phyloP scores from a whole-genome alignment of 2,113 vertebrate species.

The Oryzias celebensis region DNA sequence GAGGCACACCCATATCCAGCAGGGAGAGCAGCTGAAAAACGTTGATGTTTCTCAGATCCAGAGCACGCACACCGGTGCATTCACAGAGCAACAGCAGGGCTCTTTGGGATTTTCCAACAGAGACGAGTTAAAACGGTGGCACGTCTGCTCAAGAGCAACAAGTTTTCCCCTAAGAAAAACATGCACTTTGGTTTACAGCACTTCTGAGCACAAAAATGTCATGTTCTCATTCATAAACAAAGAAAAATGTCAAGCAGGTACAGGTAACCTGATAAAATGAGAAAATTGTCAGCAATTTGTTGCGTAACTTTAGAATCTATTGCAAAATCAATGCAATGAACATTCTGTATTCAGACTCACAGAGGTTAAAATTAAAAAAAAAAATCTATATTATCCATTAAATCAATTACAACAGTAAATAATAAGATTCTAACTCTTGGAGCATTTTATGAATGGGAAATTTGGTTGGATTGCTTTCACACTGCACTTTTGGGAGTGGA shows the following conservation, averaged over 20 bases:
- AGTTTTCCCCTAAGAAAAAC: neutral
- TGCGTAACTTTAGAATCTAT: too few species aligned
- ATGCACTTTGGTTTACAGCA: neutral
- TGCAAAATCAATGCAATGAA: too few species aligned
- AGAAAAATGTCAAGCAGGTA: neutral
- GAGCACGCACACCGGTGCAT: constrained; percentile 1
- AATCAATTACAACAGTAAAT: too few species aligned
- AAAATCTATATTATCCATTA: too few species aligned
- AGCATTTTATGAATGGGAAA: too few species aligned
- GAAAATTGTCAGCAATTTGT: too few species aligned
- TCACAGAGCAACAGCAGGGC: neutral
- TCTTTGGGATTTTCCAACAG: neutral
- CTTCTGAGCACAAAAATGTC: neutral
- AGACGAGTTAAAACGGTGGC: neutral
- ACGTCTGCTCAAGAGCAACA: neutral
- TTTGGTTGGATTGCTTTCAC: too few species aligned
- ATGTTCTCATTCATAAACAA: neutral
- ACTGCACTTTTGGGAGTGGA: too few species aligned
- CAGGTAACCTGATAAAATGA: neutral
- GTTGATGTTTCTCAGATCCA: constrained; percentile 36
- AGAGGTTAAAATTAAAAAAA: too few species aligned
- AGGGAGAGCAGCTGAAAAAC: constrained; percentile 19
- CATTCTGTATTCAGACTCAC: too few species aligned
- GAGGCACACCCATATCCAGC: constrained; percentile 33
- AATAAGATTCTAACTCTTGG: too few species aligned